Percentiles rank a stretch among this genome's conserved stretches.
These are phyloP conservation scores for Sorex maritimensis DNA, from an alignment of 2,797 vertebrate genomes.

Conservation along the genomic window DNA sequence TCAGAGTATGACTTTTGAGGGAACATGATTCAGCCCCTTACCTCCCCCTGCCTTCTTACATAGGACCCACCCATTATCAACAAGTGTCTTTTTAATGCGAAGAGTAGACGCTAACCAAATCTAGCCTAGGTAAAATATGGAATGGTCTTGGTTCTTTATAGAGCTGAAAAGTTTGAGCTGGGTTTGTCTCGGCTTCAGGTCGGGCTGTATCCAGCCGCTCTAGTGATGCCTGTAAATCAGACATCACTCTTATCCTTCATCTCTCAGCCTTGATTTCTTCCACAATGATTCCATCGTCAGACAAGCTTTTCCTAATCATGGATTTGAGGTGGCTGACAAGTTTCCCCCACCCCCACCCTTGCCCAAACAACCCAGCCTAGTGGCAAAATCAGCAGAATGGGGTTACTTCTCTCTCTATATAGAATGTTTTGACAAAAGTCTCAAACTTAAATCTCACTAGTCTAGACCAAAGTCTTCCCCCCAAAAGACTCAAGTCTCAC, in stretches of 20 bases:
- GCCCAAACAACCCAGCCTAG: neutral
- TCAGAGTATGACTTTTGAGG: neutral
- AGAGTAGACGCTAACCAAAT: neutral
- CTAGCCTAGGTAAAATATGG: neutral
- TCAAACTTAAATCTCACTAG: neutral
- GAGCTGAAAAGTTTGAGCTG: neutral
- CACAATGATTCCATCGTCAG: neutral
- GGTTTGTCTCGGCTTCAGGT: neutral
- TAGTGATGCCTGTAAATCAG: neutral
- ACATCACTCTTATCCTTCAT: neutral
- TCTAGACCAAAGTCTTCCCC: neutral
- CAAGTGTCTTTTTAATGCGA: neutral
- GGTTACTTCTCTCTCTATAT: neutral
- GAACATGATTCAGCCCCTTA: neutral
- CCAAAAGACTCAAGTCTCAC: neutral
- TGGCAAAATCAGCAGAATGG: neutral
- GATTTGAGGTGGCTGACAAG: neutral
- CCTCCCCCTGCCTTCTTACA: neutral
- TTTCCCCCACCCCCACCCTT: neutral
- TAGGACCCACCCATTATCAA: neutral
- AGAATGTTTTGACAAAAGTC: neutral
- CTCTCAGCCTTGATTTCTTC: conserved; percentile 8
- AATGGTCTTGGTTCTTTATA: neutral
- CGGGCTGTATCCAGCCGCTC: neutral
- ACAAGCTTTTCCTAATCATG: neutral